Conservation (phyloP, 2,888 invertebrate genomes). For the Colostygia pectinataria region DNA sequence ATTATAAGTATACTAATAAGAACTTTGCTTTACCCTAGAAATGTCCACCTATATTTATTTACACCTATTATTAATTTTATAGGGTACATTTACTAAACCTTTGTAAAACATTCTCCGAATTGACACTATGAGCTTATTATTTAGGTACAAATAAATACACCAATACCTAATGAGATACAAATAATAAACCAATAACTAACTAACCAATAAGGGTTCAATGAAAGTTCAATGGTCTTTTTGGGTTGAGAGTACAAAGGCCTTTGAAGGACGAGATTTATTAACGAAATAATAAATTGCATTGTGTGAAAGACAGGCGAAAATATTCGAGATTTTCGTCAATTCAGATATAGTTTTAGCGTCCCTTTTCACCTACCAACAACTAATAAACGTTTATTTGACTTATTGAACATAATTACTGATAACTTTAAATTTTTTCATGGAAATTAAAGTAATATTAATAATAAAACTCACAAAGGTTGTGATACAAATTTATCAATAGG, state of each 20-base stretch:
- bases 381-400: too few relatives aligned
- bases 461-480: too few relatives aligned
- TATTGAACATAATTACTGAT: too few relatives aligned
- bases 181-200: neutral
- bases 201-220: slow-evolving; percentile 24
- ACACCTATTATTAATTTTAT: too few relatives aligned
- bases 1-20: too few relatives aligned
- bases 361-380: neutral
- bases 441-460: too few relatives aligned
- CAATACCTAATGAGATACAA: too few relatives aligned
- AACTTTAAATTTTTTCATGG: too few relatives aligned
- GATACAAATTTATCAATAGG: too few relatives aligned
- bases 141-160: too few relatives aligned
- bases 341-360: neutral
- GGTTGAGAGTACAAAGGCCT: slow-evolving; percentile 15
- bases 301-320: slow-evolving; percentile 1
- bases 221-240: slow-evolving; percentile 26
- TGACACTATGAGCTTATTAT: slow-evolving; percentile 1
- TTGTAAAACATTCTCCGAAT: slow-evolving; percentile 12
- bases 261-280: slow-evolving; percentile 25
- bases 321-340: neutral
- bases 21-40: too few relatives aligned
- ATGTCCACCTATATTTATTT: too few relatives aligned
- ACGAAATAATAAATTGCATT: slow-evolving; percentile 5
- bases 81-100: neutral